These are phyloP conservation scores for Dicyrtoma fusca DNA, from an alignment of 2,888 invertebrate genomes.

Conservation along the genomic window DNA sequence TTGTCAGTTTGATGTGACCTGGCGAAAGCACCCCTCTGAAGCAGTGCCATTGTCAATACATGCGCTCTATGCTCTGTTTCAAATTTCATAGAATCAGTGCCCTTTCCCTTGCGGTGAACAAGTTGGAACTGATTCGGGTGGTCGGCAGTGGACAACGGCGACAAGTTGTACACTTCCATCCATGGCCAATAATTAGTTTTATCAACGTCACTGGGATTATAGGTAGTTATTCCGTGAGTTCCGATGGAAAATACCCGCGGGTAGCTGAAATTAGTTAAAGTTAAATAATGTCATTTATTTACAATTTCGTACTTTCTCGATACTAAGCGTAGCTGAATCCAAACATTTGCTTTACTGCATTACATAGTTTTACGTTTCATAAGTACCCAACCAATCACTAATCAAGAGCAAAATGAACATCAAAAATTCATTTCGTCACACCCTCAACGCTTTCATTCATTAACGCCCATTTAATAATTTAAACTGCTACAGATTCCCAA, in stretches of 20 bases:
- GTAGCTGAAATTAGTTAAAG: slow-evolving; percentile 68
- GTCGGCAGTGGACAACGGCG: slow-evolving; percentile 63
- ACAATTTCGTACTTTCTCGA: no score
- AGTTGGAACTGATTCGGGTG: slow-evolving; percentile 61
- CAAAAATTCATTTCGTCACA: not conserved
- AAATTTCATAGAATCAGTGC: slow-evolving; percentile 92
- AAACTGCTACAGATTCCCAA: not conserved
- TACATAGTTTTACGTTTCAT: no score
- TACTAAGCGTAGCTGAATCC: no score
- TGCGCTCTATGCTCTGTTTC: slow-evolving; percentile 93
- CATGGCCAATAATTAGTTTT: slow-evolving; percentile 93
- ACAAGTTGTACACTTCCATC: slow-evolving; percentile 75
- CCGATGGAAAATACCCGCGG: slow-evolving; percentile 97
- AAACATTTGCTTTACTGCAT: no score
- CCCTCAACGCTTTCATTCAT: not conserved
- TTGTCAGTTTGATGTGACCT: slow-evolving; percentile 54
- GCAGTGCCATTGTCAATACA: slow-evolving; percentile 87
- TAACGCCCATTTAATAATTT: not conserved
- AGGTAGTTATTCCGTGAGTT: slow-evolving; percentile 92
- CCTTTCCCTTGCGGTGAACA: slow-evolving; percentile 77
- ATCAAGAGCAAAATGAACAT: slow-evolving; percentile 2
- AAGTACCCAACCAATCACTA: not conserved
- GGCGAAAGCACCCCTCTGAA: slow-evolving; percentile 73
- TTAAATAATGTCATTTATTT: not conserved
- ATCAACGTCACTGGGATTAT: slow-evolving; percentile 87